A percentile compares a stretch with the other conserved stretches of the same genome.
These are phyloP conservation scores for Exocentrus adspersus DNA, from an alignment of 2,888 invertebrate species.

Conservation along the genomic window DNA sequence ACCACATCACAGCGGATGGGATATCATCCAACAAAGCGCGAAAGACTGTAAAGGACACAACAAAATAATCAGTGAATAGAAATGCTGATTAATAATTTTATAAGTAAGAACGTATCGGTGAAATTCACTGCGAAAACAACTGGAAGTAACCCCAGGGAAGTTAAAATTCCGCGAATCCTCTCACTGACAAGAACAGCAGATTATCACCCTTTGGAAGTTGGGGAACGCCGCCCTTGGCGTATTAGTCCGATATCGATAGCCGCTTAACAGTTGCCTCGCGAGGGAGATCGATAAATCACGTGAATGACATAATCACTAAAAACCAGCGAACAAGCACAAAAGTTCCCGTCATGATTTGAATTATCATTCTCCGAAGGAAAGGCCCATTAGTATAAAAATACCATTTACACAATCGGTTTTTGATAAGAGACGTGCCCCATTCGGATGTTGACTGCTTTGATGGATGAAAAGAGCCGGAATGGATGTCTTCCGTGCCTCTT, in stretches of 20 bases:
- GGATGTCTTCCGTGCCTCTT: background rate
- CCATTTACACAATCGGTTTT: conserved; percentile 33
- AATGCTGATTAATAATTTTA: too few species aligned
- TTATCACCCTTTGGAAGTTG: too few species aligned
- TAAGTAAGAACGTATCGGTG: too few species aligned
- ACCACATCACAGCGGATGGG: background rate
- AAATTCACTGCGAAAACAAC: too few species aligned
- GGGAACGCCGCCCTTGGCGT: background rate
- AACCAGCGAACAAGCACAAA: conserved; percentile 47
- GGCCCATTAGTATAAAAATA: conserved; percentile 32
- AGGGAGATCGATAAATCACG: conserved; percentile 47
- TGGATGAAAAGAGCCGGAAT: conserved; percentile 20
- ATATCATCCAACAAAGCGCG: background rate
- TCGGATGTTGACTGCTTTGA: conserved; percentile 18
- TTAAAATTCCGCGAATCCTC: too few species aligned
- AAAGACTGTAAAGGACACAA: too few species aligned
- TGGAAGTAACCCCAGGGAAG: too few species aligned
- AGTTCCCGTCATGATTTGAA: conserved; percentile 49
- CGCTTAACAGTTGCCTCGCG: conserved; percentile 13
- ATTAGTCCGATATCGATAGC: conserved; percentile 24
- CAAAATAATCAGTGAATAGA: too few species aligned
- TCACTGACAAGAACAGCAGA: too few species aligned
- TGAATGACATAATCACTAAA: conserved; percentile 49
- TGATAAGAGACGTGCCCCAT: conserved; percentile 24
- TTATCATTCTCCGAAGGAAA: conserved; percentile 40